phyloP scores from a whole-genome alignment of 2,113 vertebrate genomes.

The Caretta caretta region DNA sequence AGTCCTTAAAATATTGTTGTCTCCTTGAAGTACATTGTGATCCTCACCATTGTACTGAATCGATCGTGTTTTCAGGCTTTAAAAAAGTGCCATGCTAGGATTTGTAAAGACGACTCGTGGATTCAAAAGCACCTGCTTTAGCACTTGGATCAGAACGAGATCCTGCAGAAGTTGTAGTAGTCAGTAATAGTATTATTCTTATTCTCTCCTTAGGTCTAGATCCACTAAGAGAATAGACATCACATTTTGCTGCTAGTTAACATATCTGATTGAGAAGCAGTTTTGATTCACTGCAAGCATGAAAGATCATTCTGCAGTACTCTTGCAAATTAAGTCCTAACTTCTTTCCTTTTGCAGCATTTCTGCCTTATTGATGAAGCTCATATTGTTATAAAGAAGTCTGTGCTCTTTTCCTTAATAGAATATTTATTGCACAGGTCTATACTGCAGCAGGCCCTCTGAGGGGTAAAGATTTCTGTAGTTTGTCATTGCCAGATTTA shows the following conservation, averaged over 20 bases:
- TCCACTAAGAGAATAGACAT: neutral
- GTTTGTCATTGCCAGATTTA: constrained; percentile 42
- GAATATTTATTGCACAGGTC: constrained; percentile 56
- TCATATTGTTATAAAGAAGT: constrained; percentile 26
- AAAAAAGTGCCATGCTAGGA: neutral
- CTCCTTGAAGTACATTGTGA: neutral
- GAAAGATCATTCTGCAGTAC: neutral
- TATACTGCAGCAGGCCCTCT: constrained; percentile 32
- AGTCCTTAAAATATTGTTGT: neutral
- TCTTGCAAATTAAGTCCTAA: neutral
- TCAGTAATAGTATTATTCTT: neutral
- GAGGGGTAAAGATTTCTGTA: neutral
- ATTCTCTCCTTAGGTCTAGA: neutral
- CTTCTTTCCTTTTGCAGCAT: constrained; percentile 40
- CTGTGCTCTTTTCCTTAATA: constrained; percentile 61
- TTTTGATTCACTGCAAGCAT: neutral
- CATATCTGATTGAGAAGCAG: neutral
- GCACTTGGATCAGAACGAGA: neutral
- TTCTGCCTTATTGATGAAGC: neutral
- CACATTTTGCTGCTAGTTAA: neutral
- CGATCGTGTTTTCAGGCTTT: neutral
- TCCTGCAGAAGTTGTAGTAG: neutral
- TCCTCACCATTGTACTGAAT: neutral
- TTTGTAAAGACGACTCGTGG: neutral
- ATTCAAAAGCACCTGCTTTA: neutral